These are phyloP conservation scores for Kryptolebias ocellatus DNA, from an alignment of 2,797 vertebrate genomes.

Conservation along the genomic window DNA sequence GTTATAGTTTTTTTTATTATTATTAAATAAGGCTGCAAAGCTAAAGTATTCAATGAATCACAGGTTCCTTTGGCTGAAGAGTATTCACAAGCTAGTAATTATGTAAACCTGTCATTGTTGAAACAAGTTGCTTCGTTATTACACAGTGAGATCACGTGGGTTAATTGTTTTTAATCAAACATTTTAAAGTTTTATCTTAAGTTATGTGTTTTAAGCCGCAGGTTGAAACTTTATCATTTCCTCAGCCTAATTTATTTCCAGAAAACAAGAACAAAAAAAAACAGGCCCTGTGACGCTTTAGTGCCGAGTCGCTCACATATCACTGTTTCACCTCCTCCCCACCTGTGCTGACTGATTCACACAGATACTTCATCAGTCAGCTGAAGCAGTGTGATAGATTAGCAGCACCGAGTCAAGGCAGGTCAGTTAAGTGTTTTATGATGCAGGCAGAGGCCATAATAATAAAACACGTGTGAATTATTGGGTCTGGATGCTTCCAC, in stretches of 20 bases:
- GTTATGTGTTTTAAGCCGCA: conserved; percentile 4
- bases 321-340: conserved; percentile 15
- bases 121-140: too few relatives aligned
- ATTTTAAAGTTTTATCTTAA: neutral
- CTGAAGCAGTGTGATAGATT: conserved; percentile 62
- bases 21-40: too few relatives aligned
- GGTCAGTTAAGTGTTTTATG: conserved; percentile 77
- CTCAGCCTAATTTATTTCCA: neutral
- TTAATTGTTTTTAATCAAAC: too few relatives aligned
- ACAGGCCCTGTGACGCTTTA: neutral
- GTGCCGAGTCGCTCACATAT: conserved; percentile 13
- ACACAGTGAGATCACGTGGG: too few relatives aligned
- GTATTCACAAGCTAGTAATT: too few relatives aligned
- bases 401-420: conserved; percentile 59
- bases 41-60: too few relatives aligned
- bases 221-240: conserved; percentile 24
- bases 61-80: too few relatives aligned
- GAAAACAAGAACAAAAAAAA: conserved; percentile 11
- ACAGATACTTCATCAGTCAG: conserved; percentile 51
- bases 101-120: too few relatives aligned
- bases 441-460: conserved; percentile 68
- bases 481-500: conserved; percentile 52
- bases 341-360: conserved; percentile 49
- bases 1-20: too few relatives aligned
- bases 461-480: conserved; percentile 78